A percentile compares a stretch with the other conserved stretches of the same genome.
Evolutionary conservation across 2,888 invertebrate species (phyloP).

Genomic region (Byasa hedistus): DNA sequence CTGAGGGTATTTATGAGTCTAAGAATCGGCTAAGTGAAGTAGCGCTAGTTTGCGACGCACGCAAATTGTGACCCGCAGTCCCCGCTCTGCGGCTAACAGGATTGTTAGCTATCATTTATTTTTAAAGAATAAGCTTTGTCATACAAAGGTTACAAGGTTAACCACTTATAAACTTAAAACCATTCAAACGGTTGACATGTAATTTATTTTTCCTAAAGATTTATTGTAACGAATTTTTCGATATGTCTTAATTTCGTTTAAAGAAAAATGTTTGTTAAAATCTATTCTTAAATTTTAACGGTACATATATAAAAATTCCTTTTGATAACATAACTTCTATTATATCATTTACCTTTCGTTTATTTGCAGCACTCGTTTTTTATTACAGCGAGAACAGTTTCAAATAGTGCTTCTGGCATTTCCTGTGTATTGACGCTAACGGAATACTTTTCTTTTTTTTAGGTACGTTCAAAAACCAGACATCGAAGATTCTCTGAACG

Average conservation of each 20-base stretch:
- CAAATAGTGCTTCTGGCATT: conserved; percentile 4
- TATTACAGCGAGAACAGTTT: neutral
- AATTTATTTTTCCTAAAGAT: neutral
- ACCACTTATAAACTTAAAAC: neutral
- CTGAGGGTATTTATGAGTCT: conserved; percentile 31
- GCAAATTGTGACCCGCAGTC: neutral
- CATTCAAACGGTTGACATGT: neutral
- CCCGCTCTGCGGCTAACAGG: neutral
- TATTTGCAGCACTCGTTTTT: neutral
- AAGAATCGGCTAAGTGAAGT: conserved; percentile 26
- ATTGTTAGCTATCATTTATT: neutral
- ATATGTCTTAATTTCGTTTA: neutral
- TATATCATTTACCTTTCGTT: neutral
- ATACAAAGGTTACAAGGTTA: neutral
- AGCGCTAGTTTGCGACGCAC: conserved; percentile 3
- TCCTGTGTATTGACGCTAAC: conserved; percentile 17
- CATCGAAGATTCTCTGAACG: neutral
- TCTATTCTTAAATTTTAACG: neutral
- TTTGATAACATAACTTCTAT: neutral
- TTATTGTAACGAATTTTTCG: neutral
- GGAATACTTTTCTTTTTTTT: conserved; percentile 9
- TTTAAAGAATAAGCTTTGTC: neutral
- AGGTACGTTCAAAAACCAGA: conserved; percentile 13
- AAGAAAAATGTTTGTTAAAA: neutral
- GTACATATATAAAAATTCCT: neutral